phyloP scores from a whole-genome alignment of 2,888 invertebrate species.

The Serrognathus titanus region DNA sequence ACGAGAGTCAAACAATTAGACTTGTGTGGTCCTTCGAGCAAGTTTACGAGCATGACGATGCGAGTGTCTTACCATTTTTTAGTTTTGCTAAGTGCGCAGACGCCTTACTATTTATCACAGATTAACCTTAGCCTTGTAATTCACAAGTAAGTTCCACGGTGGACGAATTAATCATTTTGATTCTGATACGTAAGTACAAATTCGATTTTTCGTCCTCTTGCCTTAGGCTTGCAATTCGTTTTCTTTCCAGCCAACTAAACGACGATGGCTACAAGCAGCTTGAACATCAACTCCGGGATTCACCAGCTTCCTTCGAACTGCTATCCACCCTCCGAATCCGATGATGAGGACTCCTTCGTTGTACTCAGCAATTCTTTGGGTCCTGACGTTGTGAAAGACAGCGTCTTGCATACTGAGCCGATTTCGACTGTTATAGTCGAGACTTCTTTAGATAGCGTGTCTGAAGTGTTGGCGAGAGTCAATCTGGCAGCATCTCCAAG shows the following conservation, averaged over 20 bases:
- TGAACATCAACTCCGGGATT: slow-evolving; percentile 15
- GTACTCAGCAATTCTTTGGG: slow-evolving; percentile 29
- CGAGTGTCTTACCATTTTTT: no score
- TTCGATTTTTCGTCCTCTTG: no score
- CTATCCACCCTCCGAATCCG: slow-evolving; percentile 31
- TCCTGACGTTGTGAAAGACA: slow-evolving; percentile 6
- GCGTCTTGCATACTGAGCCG: slow-evolving; percentile 12
- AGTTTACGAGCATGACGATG: no score
- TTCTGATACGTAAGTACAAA: no score
- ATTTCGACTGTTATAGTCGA: slow-evolving; percentile 13
- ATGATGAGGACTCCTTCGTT: slow-evolving; percentile 41
- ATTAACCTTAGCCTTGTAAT: no score
- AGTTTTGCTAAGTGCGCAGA: no score
- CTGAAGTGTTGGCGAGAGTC: slow-evolving; percentile 4
- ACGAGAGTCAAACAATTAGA: no score
- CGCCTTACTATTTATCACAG: no score
- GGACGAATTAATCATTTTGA: no score
- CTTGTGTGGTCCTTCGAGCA: no score
- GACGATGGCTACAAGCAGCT: neutral
- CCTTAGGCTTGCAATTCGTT: neutral
- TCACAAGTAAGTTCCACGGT: no score
- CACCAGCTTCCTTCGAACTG: slow-evolving; percentile 26
- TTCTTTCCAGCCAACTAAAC: neutral
- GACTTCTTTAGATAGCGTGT: slow-evolving; percentile 8
- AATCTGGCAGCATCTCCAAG: neutral